phyloP scores from a whole-genome alignment of 1,140 invertebrate species.

The Drepana arcuata region DNA sequence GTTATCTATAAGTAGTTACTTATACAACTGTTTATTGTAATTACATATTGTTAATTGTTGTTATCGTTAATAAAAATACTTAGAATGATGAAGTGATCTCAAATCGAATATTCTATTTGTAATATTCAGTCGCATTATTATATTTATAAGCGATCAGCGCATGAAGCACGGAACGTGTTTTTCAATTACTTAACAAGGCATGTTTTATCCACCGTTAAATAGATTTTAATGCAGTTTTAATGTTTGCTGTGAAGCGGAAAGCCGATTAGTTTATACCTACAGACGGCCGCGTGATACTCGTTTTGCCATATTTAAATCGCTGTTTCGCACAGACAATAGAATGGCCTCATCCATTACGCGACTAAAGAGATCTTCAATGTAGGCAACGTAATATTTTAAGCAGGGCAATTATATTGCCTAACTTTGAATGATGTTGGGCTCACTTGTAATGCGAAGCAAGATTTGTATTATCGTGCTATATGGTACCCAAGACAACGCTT shows the following conservation, averaged over 20 bases:
- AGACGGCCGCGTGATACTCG: conserved; percentile 17
- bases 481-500: too few relatives aligned
- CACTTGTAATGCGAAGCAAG: too few relatives aligned
- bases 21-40: too few relatives aligned
- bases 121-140: too few relatives aligned
- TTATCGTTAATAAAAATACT: too few relatives aligned
- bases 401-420: conserved; percentile 21
- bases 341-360: conserved; percentile 18
- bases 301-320: conserved; percentile 36
- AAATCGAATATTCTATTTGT: too few relatives aligned
- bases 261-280: conserved; percentile 25
- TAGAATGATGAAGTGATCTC: too few relatives aligned
- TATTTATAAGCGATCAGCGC: too few relatives aligned
- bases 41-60: too few relatives aligned
- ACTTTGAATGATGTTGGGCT: conserved; percentile 10
- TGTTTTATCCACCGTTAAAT: conserved; percentile 44
- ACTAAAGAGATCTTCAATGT: conserved; percentile 25
- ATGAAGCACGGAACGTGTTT: conserved; percentile 33
- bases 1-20: too few relatives aligned
- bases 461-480: too few relatives aligned
- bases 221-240: conserved; percentile 62
- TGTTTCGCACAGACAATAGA: conserved; percentile 37
- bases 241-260: conserved; percentile 41
- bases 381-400: conserved; percentile 36
- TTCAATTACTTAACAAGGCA: conserved; percentile 50